Percentiles rank a stretch among this genome's conserved stretches.
These are phyloP conservation scores for Oxyscelio sp. DNA, from an alignment of 2,888 invertebrate genomes.

Conservation along the genomic window DNA sequence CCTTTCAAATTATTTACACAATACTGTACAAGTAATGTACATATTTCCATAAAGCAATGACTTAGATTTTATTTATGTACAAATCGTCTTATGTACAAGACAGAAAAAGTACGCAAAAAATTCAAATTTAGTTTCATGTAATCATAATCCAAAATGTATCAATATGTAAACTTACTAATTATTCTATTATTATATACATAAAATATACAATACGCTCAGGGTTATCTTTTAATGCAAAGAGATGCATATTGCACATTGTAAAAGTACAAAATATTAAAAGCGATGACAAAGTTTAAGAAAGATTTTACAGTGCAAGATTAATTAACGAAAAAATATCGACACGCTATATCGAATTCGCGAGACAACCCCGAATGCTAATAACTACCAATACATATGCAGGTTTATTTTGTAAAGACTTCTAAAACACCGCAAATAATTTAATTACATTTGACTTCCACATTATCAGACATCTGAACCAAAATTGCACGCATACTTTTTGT, in stretches of 20 bases:
- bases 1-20: conserved; percentile 70
- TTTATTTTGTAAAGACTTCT: conserved; percentile 77
- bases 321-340: too few relatives aligned
- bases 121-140: not conserved
- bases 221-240: not conserved
- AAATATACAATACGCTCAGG: conserved; percentile 25
- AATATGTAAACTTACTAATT: not conserved
- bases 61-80: conserved; percentile 51
- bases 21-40: conserved; percentile 70
- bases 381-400: conserved; percentile 82
- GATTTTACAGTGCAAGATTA: not conserved
- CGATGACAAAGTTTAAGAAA: conserved; percentile 3
- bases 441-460: too few relatives aligned
- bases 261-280: conserved; percentile 33
- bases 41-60: conserved; percentile 56
- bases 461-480: too few relatives aligned
- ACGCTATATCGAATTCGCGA: not conserved
- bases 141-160: too few relatives aligned
- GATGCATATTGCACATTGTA: conserved; percentile 9
- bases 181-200: conserved; percentile 38
- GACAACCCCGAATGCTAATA: conserved; percentile 75
- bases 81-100: conserved; percentile 60
- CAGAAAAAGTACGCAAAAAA: conserved; percentile 14
- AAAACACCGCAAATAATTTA: conserved; percentile 78
- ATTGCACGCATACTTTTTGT: too few relatives aligned